phyloP scores from a whole-genome alignment of 1,140 invertebrate genomes.

The Drosophila sproati region DNA sequence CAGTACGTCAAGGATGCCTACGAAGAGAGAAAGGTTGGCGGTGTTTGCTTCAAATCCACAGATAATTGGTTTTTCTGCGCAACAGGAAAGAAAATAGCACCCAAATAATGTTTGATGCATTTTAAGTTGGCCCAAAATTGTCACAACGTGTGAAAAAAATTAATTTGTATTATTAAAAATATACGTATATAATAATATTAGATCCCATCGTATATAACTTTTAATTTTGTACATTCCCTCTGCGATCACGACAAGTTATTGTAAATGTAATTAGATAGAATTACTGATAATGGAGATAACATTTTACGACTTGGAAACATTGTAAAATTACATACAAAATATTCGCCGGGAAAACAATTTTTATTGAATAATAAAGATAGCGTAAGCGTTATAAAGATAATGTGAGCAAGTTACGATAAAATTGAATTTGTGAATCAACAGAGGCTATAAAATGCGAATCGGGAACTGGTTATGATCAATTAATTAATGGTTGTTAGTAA shows the following conservation, averaged over 20 bases:
- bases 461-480: background rate
- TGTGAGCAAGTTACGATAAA: no score
- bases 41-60: conserved; percentile 39
- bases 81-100: conserved; percentile 11
- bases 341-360: background rate
- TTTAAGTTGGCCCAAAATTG: background rate
- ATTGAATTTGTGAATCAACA: no score
- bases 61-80: conserved; percentile 56
- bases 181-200: background rate
- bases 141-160: conserved; percentile 1
- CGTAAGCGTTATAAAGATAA: no score
- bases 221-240: background rate
- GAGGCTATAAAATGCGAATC: no score
- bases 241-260: background rate
- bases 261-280: background rate
- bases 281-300: background rate
- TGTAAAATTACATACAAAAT: background rate
- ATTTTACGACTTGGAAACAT: conserved; percentile 11
- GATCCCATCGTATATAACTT: background rate
- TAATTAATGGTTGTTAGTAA: background rate
- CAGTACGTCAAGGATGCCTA: conserved; percentile 42
- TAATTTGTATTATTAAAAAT: background rate
- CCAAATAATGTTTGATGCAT: background rate
- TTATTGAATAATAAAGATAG: no score
- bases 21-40: conserved; percentile 24